Evolutionary conservation across 2,888 invertebrate species (phyloP), one percentile per base, ranked within the genome.

Genomic region (Strigamia crassipes): DNA sequence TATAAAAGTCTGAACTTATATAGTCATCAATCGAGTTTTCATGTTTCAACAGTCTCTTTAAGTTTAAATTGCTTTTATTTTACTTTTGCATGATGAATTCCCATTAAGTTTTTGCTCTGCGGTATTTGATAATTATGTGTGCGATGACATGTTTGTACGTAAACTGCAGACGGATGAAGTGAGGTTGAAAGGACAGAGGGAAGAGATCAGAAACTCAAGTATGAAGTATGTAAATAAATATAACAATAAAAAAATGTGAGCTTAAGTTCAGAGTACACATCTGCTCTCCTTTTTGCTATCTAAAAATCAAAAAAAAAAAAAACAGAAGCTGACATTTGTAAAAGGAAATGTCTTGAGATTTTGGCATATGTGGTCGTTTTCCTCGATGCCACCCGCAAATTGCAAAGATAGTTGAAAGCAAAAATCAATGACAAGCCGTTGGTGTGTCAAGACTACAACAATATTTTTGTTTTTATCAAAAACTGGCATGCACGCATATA

Each of bases 31-130:
- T 61, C 61, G 3, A 23, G 1, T 61, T 61, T 21, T 23, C 61
- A 61, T 61, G 0, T 23, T 8, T n/a, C 56, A 61, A 23, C 61
- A 61, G 61, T 61, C 23, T 18, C 18, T 23, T 61, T 61, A 46
- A 46, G 27, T 27, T 46, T 46, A 38, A 27, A 2, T 13, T 56
- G 61, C 61, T 23, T 61, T 61, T 23, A 61, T 61, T 61, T 8
- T 61, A 21, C 61, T 61, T 61, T 61, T 61, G 61, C 61, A 23
- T 61, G 61, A 61, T 61, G 61, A 61, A 61, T 61, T 61, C 61
- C 61, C 61, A 61, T 61, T 61, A 61, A 61, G 61, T 61, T 61
- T 61, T 61, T 61, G 23, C 61, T 23, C 23, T 2, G 6, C 18
- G 21, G 21, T 18, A 61, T 10, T 61, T 61, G 61, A 61, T 61